Conservation (phyloP, 2,888 invertebrate species). For the Clanis bilineata region DNA sequence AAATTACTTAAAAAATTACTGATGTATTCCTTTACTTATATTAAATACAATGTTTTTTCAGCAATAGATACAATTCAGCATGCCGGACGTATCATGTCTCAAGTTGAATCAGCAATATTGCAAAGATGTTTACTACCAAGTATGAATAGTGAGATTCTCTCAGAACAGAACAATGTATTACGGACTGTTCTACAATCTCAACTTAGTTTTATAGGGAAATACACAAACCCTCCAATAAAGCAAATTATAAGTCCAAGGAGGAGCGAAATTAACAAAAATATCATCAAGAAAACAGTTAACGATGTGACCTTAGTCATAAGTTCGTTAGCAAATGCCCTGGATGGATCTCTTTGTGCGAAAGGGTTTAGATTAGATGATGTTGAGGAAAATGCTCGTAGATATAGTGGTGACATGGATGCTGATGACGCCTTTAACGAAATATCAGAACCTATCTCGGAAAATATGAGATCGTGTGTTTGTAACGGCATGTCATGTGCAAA, state of each 20-base stretch:
- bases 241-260: background rate
- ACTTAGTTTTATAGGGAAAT: constrained; percentile 44
- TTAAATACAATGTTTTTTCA: constrained; percentile 34
- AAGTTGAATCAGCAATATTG: constrained; percentile 40
- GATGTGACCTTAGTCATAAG: constrained; percentile 49
- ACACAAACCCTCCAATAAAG: constrained; percentile 24
- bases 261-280: constrained; percentile 18
- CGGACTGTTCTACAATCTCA: constrained; percentile 44
- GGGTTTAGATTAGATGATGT: background rate
- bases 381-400: background rate
- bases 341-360: constrained; percentile 45
- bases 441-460: constrained; percentile 25
- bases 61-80: constrained; percentile 43
- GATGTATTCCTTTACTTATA: constrained; percentile 6
- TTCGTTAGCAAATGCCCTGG: constrained; percentile 44
- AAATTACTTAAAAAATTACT: constrained; percentile 3
- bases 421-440: constrained; percentile 22
- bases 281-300: constrained; percentile 32
- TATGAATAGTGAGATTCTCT: constrained; percentile 32
- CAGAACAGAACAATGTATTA: constrained; percentile 42
- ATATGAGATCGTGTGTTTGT: constrained; percentile 50
- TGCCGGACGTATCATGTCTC: constrained; percentile 40
- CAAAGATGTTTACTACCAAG: constrained; percentile 40
- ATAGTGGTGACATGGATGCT: constrained; percentile 17
- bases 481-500: constrained; percentile 39